These are phyloP conservation scores for Acromyrmex charruanus DNA, from an alignment of 1,140 invertebrate species.

Conservation along the genomic window DNA sequence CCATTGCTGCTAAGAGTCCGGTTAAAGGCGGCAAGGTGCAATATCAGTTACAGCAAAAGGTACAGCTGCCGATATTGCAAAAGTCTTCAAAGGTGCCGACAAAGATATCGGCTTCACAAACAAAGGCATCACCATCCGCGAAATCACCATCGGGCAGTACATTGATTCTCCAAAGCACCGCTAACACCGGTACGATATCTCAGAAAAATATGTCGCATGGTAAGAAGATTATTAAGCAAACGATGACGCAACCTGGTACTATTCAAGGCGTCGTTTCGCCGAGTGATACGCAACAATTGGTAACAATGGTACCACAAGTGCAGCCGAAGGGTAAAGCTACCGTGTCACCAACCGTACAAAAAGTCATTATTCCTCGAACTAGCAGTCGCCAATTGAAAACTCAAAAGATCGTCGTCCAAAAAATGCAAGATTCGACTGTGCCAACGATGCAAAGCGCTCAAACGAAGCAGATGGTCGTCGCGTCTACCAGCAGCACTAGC, in stretches of 20 bases:
- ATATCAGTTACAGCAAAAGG: slow-evolving; percentile 80
- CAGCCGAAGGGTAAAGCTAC: slow-evolving; percentile 73
- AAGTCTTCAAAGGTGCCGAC: slow-evolving; percentile 76
- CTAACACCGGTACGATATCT: not conserved
- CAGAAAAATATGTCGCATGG: slow-evolving; percentile 62
- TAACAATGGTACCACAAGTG: slow-evolving; percentile 50
- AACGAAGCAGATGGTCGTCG: slow-evolving; percentile 42
- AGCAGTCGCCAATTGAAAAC: slow-evolving; percentile 70
- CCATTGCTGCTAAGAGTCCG: slow-evolving; percentile 82
- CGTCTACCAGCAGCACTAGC: not conserved
- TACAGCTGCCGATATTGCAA: slow-evolving; percentile 80
- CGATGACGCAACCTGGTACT: slow-evolving; percentile 65
- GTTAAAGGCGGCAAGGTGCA: slow-evolving; percentile 79
- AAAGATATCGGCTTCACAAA: slow-evolving; percentile 62
- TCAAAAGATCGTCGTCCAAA: slow-evolving; percentile 74
- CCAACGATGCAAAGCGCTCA: slow-evolving; percentile 56
- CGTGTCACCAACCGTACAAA: slow-evolving; percentile 65
- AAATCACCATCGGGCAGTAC: slow-evolving; percentile 70
- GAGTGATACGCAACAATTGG: slow-evolving; percentile 58
- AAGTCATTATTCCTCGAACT: slow-evolving; percentile 72
- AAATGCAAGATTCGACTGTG: slow-evolving; percentile 65
- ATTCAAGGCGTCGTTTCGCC: slow-evolving; percentile 61
- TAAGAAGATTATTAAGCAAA: slow-evolving; percentile 77
- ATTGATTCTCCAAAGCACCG: slow-evolving; percentile 76
- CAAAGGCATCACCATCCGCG: slow-evolving; percentile 23